A percentile compares a stretch with the other conserved stretches of the same genome.
These are phyloP conservation scores for Microctenopoma stevenorrisi DNA, from an alignment of 2,797 vertebrate species.

Conservation along the genomic window DNA sequence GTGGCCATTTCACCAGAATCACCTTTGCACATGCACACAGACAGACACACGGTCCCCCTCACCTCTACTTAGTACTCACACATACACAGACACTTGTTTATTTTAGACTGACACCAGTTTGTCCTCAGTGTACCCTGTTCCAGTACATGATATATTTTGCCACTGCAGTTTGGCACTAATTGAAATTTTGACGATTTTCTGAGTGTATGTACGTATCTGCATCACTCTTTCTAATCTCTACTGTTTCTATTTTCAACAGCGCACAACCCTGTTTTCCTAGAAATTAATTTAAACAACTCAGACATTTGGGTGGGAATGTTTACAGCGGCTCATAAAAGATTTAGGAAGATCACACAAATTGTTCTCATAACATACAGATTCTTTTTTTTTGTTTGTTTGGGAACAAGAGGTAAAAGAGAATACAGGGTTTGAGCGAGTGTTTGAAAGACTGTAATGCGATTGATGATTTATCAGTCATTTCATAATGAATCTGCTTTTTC, in stretches of 20 bases:
- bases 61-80: conserved; percentile 1
- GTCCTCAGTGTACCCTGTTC: conserved; percentile 20
- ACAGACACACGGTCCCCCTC: conserved; percentile 4
- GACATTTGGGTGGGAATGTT: neutral
- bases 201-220: neutral
- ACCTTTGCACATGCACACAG: conserved; percentile 23
- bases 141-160: conserved; percentile 33
- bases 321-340: no score
- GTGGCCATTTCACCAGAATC: conserved; percentile 53
- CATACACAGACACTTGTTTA: conserved; percentile 3
- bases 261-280: no score
- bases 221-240: neutral
- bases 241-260: neutral
- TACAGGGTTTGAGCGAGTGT: no score
- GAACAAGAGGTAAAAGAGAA: no score
- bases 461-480: no score
- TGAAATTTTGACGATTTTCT: conserved; percentile 12
- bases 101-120: conserved; percentile 45
- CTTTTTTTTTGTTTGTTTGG: no score
- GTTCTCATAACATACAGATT: no score
- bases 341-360: no score
- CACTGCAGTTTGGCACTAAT: conserved; percentile 35
- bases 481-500: no score
- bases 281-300: no score
- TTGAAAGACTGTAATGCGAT: no score